Evolutionary conservation across 2,797 vertebrate genomes (phyloP).

Genomic region (Squalus acanthias): DNA sequence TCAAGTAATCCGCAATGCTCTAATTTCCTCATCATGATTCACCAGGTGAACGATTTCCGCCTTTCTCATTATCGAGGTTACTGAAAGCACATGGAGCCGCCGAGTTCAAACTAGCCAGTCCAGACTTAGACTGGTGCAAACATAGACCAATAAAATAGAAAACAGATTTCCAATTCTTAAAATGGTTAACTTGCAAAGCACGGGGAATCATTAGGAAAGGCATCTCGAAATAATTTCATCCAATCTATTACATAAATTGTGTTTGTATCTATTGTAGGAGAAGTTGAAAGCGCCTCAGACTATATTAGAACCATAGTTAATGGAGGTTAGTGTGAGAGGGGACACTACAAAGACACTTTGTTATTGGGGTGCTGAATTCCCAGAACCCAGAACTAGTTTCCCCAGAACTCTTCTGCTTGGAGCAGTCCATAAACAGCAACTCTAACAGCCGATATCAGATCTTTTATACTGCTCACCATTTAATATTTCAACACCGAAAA

Average conservation of each 20-base stretch:
- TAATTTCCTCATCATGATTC: constrained; percentile 35
- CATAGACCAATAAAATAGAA: constrained; percentile 9
- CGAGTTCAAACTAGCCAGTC: constrained; percentile 8
- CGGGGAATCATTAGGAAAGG: neutral
- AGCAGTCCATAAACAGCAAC: neutral
- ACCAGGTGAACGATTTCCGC: constrained; percentile 29
- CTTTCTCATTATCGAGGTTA: constrained; percentile 22
- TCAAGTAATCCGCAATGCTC: constrained; percentile 15
- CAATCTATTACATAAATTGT: neutral
- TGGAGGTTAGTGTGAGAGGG: neutral
- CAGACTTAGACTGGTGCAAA: neutral
- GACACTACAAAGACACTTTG: neutral
- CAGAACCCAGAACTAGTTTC: neutral
- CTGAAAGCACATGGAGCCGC: constrained; percentile 12
- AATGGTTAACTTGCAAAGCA: neutral
- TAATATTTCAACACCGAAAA: neutral
- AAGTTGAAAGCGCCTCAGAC: neutral
- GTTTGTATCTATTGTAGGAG: neutral
- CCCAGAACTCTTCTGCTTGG: neutral
- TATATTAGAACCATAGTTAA: neutral
- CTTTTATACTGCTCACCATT: neutral
- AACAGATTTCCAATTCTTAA: neutral
- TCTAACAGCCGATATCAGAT: neutral
- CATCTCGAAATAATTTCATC: neutral
- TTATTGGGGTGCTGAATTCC: neutral